Conservation (phyloP, 2,888 invertebrate genomes). For the Furcula furcula region DNA sequence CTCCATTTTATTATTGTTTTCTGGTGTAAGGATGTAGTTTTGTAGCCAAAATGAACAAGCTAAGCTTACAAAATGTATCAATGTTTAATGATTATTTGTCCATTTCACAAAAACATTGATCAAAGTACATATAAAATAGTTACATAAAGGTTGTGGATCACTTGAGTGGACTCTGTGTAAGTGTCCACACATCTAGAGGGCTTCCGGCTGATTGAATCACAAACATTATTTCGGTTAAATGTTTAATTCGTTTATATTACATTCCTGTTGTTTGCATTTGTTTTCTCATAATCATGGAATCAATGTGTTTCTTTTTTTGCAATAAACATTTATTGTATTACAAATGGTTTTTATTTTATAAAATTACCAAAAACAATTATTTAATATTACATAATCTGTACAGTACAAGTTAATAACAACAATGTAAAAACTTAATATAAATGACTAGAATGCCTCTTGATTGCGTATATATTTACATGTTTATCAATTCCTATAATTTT, state of each 20-base stretch:
- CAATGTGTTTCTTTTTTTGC: constrained; percentile 42
- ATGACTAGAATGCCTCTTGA: constrained; percentile 72
- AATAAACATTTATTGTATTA: constrained; percentile 55
- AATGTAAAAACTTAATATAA: constrained; percentile 52
- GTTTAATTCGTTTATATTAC: constrained; percentile 56
- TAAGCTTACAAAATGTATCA: no score
- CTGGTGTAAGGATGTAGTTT: neutral
- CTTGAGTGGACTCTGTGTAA: neutral
- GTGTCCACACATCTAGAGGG: constrained; percentile 14
- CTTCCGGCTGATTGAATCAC: constrained; percentile 40
- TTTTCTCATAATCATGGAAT: constrained; percentile 44
- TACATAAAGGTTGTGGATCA: neutral
- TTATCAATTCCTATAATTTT: constrained; percentile 16
- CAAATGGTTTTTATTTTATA: constrained; percentile 46
- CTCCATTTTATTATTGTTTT: neutral
- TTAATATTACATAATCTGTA: constrained; percentile 17
- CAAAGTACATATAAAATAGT: neutral
- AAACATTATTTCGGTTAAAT: constrained; percentile 58
- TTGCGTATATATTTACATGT: constrained; percentile 30
- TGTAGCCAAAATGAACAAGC: neutral
- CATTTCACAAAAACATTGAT: no score
- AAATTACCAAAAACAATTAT: constrained; percentile 33
- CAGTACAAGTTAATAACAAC: constrained; percentile 48
- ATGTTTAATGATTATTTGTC: no score
- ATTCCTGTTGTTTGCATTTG: constrained; percentile 64